Conservation (phyloP, 1,140 invertebrate species). For the Camponotus floridanus region DNA sequence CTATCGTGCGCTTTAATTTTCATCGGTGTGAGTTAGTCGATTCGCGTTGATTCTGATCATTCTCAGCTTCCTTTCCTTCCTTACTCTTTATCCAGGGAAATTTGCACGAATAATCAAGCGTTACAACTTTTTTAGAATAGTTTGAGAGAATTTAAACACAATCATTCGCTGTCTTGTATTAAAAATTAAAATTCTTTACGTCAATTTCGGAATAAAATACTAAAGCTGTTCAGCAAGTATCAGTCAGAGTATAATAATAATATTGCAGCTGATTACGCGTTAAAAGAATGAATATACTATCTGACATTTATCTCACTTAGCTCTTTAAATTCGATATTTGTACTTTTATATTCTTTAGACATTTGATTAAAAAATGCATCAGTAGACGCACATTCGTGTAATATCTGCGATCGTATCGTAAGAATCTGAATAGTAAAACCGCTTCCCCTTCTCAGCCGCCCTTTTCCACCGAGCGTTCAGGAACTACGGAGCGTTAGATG, state of each 20-base stretch:
- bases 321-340: neutral
- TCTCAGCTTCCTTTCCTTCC: neutral
- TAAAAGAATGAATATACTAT: neutral
- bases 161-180: no score
- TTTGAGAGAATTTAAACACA: neutral
- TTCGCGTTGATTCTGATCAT: neutral
- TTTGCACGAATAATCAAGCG: neutral
- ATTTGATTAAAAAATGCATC: slow-evolving; percentile 2
- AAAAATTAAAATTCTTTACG: neutral
- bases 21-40: neutral
- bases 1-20: slow-evolving; percentile 23
- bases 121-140: neutral
- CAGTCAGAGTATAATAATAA: neutral
- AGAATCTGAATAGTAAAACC: slow-evolving; percentile 51
- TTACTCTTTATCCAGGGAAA: neutral
- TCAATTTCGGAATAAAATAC: neutral
- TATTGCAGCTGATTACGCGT: neutral
- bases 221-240: neutral
- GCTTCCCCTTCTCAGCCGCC: slow-evolving; percentile 32
- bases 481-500: slow-evolving; percentile 80
- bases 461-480: slow-evolving; percentile 69
- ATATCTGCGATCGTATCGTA: slow-evolving; percentile 1
- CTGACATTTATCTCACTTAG: no score
- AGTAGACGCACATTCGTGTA: neutral
- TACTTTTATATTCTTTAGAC: neutral